phyloP scores from a whole-genome alignment of 1,140 invertebrate genomes.

The Apis cerana region DNA sequence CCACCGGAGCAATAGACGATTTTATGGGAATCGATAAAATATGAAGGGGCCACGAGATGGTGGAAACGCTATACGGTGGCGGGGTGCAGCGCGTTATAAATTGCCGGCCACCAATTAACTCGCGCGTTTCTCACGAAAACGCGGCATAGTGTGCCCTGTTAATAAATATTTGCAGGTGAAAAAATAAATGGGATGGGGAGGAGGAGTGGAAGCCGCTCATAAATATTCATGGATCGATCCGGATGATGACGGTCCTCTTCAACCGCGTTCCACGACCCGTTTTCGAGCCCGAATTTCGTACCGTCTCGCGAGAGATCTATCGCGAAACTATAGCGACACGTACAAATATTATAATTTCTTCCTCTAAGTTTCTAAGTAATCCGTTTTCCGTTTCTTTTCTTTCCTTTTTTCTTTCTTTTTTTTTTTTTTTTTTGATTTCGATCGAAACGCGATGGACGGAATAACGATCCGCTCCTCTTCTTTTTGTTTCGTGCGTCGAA shows the following conservation, averaged over 20 bases:
- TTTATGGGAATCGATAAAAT: no score
- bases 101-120: slow-evolving; percentile 1
- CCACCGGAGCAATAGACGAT: no score
- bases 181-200: neutral
- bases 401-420: no score
- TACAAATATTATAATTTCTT: no score
- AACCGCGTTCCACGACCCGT: neutral
- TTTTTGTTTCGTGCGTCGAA: neutral
- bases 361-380: no score
- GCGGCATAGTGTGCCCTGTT: neutral
- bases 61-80: neutral
- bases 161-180: slow-evolving; percentile 33
- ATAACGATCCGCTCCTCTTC: no score
- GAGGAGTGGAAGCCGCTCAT: neutral
- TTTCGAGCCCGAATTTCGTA: neutral
- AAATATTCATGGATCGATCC: slow-evolving; percentile 12
- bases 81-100: neutral
- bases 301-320: neutral
- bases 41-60: no score
- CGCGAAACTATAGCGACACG: neutral
- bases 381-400: no score
- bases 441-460: no score
- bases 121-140: neutral
- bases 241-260: neutral
- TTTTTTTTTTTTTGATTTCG: no score